Evolutionary conservation across 2,113 vertebrate genomes (phyloP).

Genomic region (Tricholaema leucomelas): DNA sequence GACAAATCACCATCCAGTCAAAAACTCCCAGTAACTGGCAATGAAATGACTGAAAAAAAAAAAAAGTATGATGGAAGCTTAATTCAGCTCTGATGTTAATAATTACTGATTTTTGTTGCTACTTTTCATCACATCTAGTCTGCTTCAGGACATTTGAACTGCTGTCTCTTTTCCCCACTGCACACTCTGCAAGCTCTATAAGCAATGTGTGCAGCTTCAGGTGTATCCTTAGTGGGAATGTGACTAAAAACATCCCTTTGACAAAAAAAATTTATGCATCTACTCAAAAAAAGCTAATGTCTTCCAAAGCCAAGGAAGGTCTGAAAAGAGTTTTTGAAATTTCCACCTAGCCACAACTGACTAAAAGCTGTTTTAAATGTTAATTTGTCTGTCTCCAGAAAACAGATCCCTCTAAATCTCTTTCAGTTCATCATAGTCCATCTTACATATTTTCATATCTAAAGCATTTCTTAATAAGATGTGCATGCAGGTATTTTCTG

Average conservation of each 20-base stretch:
- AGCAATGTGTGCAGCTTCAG: background rate
- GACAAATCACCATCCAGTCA: background rate
- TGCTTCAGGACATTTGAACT: background rate
- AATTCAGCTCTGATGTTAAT: background rate
- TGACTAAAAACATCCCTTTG: background rate
- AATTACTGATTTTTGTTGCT: background rate
- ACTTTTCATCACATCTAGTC: background rate
- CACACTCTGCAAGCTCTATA: background rate
- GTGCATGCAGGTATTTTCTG: background rate
- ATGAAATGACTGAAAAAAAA: background rate
- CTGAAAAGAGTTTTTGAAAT: background rate
- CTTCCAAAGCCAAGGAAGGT: background rate
- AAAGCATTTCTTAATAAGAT: background rate
- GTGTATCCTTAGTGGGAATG: background rate
- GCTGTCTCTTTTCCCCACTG: background rate
- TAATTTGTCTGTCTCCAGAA: background rate
- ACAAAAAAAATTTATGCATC: background rate
- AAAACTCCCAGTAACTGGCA: background rate
- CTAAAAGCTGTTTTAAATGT: background rate
- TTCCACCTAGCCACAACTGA: background rate
- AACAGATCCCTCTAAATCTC: background rate
- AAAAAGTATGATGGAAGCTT: background rate
- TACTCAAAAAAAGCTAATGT: background rate
- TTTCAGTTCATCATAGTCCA: background rate
- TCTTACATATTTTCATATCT: background rate